Percentiles rank a stretch among this genome's conserved stretches.
These are phyloP conservation scores for Sinocyclocheilus anophthalmus DNA, from an alignment of 2,113 vertebrate species.

Conservation along the genomic window DNA sequence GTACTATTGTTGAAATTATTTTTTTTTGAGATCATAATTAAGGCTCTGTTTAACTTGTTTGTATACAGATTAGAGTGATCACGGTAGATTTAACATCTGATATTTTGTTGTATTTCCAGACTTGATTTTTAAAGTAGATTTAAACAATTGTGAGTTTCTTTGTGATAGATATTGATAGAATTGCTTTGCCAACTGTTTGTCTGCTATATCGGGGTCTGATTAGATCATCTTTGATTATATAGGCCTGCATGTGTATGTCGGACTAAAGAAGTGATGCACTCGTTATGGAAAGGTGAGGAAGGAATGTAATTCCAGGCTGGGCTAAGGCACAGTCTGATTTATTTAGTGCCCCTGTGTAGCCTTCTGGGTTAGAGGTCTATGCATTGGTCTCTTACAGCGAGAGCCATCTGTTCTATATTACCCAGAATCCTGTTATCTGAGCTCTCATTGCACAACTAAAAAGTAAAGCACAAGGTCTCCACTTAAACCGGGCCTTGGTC, in stretches of 20 bases:
- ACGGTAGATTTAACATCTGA: not conserved
- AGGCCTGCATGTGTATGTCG: conserved; percentile 11
- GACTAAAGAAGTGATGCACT: conserved; percentile 35
- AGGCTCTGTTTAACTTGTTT: not conserved
- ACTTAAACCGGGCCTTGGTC: not conserved
- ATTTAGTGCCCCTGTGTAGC: conserved; percentile 58
- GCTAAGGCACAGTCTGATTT: conserved; percentile 46
- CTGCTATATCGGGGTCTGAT: not conserved
- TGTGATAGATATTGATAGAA: not conserved
- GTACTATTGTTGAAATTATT: not conserved
- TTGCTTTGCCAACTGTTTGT: not conserved
- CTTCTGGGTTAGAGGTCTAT: conserved; percentile 50
- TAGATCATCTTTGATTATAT: not conserved
- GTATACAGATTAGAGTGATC: not conserved
- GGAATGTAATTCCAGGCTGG: conserved; percentile 47
- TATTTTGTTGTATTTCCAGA: not conserved
- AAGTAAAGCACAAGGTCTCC: conserved; percentile 16
- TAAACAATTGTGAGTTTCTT: not conserved
- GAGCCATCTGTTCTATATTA: conserved; percentile 61
- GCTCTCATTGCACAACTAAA: conserved; percentile 30
- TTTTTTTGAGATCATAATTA: not conserved
- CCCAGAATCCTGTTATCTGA: conserved; percentile 50
- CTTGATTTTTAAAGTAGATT: not conserved
- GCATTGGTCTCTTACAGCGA: conserved; percentile 42
- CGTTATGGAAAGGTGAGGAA: conserved; percentile 50